These are phyloP conservation scores for Pasiphila rectangulata DNA, from an alignment of 2,888 invertebrate genomes.

Conservation along the genomic window DNA sequence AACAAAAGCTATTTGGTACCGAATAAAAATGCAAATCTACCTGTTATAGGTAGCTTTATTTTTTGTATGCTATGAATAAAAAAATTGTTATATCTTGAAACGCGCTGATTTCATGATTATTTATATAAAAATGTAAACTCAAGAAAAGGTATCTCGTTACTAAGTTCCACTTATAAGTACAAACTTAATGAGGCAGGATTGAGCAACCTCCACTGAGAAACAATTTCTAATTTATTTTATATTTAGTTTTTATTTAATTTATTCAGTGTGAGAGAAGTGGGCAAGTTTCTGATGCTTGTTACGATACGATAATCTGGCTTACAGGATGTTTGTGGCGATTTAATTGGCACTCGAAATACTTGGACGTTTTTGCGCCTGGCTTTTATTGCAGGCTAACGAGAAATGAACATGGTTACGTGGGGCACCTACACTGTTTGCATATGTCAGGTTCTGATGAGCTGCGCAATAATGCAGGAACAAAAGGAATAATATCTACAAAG, in stretches of 20 bases:
- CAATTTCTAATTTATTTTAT: conserved; percentile 74
- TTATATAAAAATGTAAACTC: conserved; percentile 44
- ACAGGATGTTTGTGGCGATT: conserved; percentile 75
- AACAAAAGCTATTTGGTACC: not conserved
- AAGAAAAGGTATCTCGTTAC: conserved; percentile 38
- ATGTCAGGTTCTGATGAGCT: conserved; percentile 32
- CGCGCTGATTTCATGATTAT: conserved; percentile 41
- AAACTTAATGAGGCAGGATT: conserved; percentile 58
- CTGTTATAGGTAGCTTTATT: conserved; percentile 20
- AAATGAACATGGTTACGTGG: conserved; percentile 50
- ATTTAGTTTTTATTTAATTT: conserved; percentile 76
- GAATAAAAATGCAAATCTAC: conserved; percentile 24
- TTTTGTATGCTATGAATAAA: conserved; percentile 28
- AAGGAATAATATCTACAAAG: not conserved
- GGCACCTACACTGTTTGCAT: conserved; percentile 40
- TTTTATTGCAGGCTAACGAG: conserved; percentile 63
- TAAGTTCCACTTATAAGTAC: conserved; percentile 47
- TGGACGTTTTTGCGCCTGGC: conserved; percentile 58
- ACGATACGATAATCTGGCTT: conserved; percentile 77
- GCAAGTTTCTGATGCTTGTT: conserved; percentile 73
- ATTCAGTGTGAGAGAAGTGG: conserved; percentile 74
- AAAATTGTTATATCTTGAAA: conserved; percentile 28
- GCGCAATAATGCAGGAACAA: not conserved
- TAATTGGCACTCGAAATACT: conserved; percentile 77
- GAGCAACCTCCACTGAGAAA: conserved; percentile 42